Conservation (phyloP, 2,888 invertebrate genomes). For the Gortyna flavago region DNA sequence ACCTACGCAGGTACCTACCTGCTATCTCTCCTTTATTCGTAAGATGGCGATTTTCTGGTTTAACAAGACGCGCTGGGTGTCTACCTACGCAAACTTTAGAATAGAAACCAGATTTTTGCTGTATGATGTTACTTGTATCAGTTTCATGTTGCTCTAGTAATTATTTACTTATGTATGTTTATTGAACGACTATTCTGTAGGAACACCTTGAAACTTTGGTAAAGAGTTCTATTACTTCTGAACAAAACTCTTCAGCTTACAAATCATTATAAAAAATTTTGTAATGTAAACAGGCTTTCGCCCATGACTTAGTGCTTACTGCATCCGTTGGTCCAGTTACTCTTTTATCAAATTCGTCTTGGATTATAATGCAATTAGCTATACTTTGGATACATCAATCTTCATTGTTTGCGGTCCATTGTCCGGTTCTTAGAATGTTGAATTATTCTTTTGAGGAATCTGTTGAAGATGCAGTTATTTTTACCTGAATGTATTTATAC, state of each 20-base stretch:
- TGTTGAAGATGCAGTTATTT: neutral
- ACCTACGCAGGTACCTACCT: conserved; percentile 42
- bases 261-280: neutral
- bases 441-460: neutral
- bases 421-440: conserved; percentile 21
- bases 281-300: conserved; percentile 12
- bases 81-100: conserved; percentile 60
- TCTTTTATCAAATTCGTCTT: conserved; percentile 53
- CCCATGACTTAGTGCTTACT: conserved; percentile 20
- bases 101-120: conserved; percentile 58
- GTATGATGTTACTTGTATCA: conserved; percentile 52
- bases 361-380: conserved; percentile 50
- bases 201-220: neutral
- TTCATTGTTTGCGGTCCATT: conserved; percentile 41
- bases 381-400: conserved; percentile 53
- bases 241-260: neutral
- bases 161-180: conserved; percentile 9
- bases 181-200: neutral
- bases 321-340: conserved; percentile 30
- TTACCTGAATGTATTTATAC: neutral
- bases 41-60: conserved; percentile 56
- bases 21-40: conserved; percentile 52
- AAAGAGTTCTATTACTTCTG: neutral
- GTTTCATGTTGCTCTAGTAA: conserved; percentile 26
- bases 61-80: conserved; percentile 46